phyloP scores from a whole-genome alignment of 2,888 invertebrate genomes.

The Synergus japonicus region DNA sequence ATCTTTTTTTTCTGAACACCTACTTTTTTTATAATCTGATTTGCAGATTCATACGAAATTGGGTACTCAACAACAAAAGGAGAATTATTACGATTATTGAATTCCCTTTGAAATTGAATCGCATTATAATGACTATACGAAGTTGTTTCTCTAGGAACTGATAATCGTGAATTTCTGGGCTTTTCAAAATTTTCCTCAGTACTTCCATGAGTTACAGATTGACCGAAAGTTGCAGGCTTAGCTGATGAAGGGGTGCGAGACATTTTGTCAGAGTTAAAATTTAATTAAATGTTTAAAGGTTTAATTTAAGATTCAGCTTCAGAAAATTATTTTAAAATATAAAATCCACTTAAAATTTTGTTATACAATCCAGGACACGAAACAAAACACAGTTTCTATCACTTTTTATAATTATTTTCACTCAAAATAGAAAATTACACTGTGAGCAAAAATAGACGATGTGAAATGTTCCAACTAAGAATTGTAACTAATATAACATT shows the following conservation, averaged over 20 bases:
- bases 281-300: neutral
- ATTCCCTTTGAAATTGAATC: conserved; percentile 37
- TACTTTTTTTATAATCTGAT: conserved; percentile 30
- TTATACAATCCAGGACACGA: neutral
- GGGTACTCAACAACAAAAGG: conserved; percentile 35
- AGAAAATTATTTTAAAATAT: neutral
- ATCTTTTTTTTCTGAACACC: neutral
- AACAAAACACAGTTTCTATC: neutral
- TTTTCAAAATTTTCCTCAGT: conserved; percentile 31
- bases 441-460: neutral
- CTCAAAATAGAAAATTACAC: neutral
- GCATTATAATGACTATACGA: conserved; percentile 35
- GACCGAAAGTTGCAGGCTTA: conserved; percentile 30
- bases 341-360: neutral
- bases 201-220: conserved; percentile 18
- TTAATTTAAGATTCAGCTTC: neutral
- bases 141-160: conserved; percentile 23
- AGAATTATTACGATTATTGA: conserved; percentile 30
- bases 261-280: neutral
- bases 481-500: conserved; percentile 19
- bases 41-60: conserved; percentile 14
- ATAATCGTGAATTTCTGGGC: conserved; percentile 15
- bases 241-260: conserved; percentile 26
- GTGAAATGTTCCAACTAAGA: conserved; percentile 10
- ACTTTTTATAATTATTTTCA: neutral